phyloP scores from a whole-genome alignment of 92 coral and sea anemone genomes.

The Actinostola sp. region DNA sequence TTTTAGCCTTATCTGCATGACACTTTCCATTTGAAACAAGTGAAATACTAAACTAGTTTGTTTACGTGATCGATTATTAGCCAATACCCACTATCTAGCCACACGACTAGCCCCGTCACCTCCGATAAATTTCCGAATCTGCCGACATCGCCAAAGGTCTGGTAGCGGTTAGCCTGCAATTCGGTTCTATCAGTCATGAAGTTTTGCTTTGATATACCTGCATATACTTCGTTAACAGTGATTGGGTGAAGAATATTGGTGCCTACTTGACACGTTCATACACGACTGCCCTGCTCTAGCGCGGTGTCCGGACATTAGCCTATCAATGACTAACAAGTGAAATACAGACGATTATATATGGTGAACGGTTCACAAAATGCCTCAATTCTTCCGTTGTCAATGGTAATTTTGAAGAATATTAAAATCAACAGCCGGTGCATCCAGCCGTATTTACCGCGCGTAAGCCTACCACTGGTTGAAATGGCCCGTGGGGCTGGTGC shows the following conservation, averaged over 20 bases:
- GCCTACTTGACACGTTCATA: constrained; percentile 5
- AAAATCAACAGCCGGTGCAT: too few relatives aligned
- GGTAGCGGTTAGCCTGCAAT: constrained; percentile 22
- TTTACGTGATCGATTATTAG: constrained; percentile 30
- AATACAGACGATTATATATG: background rate
- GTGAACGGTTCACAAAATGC: background rate
- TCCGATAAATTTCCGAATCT: background rate
- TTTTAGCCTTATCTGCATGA: too few relatives aligned
- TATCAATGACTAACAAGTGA: background rate
- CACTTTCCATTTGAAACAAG: too few relatives aligned
- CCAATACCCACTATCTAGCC: constrained; percentile 15
- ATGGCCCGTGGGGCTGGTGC: too few relatives aligned
- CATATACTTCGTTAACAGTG: constrained; percentile 11
- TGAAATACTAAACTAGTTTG: background rate
- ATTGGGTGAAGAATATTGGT: constrained; percentile 13
- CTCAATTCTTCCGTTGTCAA: constrained; percentile 13
- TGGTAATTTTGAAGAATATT: background rate
- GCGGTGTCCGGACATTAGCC: background rate
- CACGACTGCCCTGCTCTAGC: background rate
- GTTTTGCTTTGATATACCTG: constrained; percentile 14
- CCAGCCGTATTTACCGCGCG: too few relatives aligned
- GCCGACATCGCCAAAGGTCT: constrained; percentile 29
- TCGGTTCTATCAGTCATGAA: constrained; percentile 5
- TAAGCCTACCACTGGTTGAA: too few relatives aligned
- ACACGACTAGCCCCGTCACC: constrained; percentile 18